Percentiles rank a stretch among this genome's conserved stretches.
Conservation (phyloP, 2,888 invertebrate species). For the Beris chalybata region DNA sequence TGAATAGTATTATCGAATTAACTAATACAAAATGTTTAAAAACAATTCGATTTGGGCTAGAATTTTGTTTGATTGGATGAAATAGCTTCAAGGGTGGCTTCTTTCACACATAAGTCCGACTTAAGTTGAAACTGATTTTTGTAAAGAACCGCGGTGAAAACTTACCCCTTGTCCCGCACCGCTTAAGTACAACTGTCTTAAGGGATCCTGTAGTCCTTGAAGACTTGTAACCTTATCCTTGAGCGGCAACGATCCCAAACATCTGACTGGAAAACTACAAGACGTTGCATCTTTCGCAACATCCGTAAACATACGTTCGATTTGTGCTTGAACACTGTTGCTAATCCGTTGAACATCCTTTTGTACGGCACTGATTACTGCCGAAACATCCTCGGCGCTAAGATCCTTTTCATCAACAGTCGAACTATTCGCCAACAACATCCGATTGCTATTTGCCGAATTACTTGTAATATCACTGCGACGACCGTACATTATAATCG, state of each 20-base stretch:
- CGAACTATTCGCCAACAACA: constrained; percentile 47
- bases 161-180: constrained; percentile 51
- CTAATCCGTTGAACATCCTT: constrained; percentile 57
- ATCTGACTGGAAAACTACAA: constrained; percentile 73
- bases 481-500: constrained; percentile 55
- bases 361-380: constrained; percentile 43
- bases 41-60: neutral
- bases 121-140: neutral
- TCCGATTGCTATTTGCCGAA: constrained; percentile 45
- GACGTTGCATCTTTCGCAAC: constrained; percentile 66
- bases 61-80: neutral
- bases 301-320: constrained; percentile 82
- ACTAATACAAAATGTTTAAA: neutral
- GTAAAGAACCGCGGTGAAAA: neutral
- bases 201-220: constrained; percentile 78
- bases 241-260: constrained; percentile 78
- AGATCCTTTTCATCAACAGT: constrained; percentile 42
- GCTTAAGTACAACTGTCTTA: constrained; percentile 69
- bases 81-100: neutral
- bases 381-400: constrained; percentile 6
- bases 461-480: constrained; percentile 43
- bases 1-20: neutral
- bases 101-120: no score
- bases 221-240: constrained; percentile 80
- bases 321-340: constrained; percentile 81